These are phyloP conservation scores for Brachynemurus nebulosus DNA, from an alignment of 2,888 invertebrate genomes.

Conservation along the genomic window DNA sequence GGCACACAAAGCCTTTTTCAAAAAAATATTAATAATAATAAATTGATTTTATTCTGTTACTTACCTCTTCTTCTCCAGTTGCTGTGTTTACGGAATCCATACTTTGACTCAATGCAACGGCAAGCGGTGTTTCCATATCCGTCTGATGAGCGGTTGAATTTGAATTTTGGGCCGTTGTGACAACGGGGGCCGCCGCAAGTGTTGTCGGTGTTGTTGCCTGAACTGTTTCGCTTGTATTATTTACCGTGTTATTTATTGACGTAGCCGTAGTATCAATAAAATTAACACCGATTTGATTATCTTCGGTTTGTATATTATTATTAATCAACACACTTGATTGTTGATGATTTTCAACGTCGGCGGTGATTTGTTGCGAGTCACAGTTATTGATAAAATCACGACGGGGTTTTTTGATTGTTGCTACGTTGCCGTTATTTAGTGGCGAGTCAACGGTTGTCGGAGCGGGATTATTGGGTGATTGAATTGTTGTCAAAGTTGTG, in stretches of 20 bases:
- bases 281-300: no score
- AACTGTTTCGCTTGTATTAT: slow-evolving; percentile 11
- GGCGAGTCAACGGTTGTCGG: slow-evolving; percentile 13
- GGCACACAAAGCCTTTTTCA: no score
- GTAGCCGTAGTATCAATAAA: no score
- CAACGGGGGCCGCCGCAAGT: slow-evolving; percentile 23
- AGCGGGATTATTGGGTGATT: slow-evolving; percentile 20
- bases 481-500: slow-evolving; percentile 8
- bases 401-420: slow-evolving; percentile 28
- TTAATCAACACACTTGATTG: background rate
- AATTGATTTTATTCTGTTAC: slow-evolving; percentile 24
- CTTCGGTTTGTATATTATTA: no score
- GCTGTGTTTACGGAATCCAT: slow-evolving; percentile 96
- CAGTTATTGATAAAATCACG: slow-evolving; percentile 25
- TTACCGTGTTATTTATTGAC: no score
- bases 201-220: slow-evolving; percentile 21
- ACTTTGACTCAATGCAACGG: slow-evolving; percentile 81
- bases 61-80: slow-evolving; percentile 94
- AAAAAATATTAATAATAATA: no score
- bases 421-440: slow-evolving; percentile 26
- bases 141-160: slow-evolving; percentile 28
- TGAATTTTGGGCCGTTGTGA: slow-evolving; percentile 18
- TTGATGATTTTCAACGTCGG: slow-evolving; percentile 3
- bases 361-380: slow-evolving; percentile 11
- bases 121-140: slow-evolving; percentile 52